Percentiles rank a stretch among this genome's conserved stretches.
Evolutionary conservation across 2,888 invertebrate genomes (phyloP).

Genomic region (Dynastes grantii): DNA sequence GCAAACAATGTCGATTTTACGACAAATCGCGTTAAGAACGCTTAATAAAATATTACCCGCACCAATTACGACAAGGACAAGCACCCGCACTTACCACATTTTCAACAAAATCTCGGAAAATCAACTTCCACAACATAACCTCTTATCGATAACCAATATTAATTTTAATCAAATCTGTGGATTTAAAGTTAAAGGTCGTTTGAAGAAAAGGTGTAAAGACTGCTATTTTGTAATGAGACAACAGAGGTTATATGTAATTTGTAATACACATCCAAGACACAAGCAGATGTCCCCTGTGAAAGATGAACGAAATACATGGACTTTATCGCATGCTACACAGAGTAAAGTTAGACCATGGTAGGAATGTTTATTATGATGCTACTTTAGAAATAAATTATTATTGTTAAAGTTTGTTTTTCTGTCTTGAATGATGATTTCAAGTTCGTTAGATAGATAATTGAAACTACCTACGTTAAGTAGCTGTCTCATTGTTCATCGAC

Average conservation of each 20-base stretch:
- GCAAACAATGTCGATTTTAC: slow-evolving; percentile 30
- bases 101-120: neutral
- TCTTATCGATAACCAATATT: slow-evolving; percentile 13
- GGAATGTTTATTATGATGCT: slow-evolving; percentile 44
- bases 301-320: slow-evolving; percentile 81
- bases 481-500: no score
- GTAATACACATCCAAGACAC: slow-evolving; percentile 84
- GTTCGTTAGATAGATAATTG: no score
- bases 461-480: no score
- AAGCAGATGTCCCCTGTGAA: slow-evolving; percentile 85
- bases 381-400: no score
- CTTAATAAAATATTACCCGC: neutral
- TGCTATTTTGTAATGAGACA: slow-evolving; percentile 83
- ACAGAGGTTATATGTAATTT: slow-evolving; percentile 81
- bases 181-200: slow-evolving; percentile 81
- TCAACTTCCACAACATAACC: slow-evolving; percentile 22
- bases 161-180: slow-evolving; percentile 70
- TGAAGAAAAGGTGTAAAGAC: slow-evolving; percentile 83
- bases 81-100: slow-evolving; percentile 6
- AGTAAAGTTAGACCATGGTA: slow-evolving; percentile 73
- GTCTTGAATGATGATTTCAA: no score
- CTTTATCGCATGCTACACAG: slow-evolving; percentile 84
- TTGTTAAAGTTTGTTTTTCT: neutral
- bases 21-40: neutral
- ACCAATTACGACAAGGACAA: neutral